Evolutionary conservation across 2,797 vertebrate genomes (phyloP), one percentile per base, ranked within the genome.

Genomic region (Lacerta agilis): DNA sequence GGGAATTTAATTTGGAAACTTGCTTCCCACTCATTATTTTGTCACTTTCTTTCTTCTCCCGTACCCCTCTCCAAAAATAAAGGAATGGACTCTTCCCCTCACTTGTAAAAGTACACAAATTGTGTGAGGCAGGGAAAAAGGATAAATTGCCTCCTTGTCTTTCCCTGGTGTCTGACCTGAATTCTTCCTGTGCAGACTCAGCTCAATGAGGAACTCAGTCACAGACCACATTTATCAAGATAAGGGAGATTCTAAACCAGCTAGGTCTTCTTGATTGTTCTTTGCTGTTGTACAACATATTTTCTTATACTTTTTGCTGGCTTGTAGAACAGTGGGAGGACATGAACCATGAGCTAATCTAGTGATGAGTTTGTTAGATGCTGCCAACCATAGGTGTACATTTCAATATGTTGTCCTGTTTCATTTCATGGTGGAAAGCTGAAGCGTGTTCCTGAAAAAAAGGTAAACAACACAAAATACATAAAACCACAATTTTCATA

Each of bases 371-470:
- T 86, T 23, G 55, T 90, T 92, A 72, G 64, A 88, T 77, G 5
- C 80, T 36, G 71, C 20, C 81, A 41, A 83, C 33, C 5, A 71
- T 78, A 23, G 86, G 55, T 80, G 43, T 86, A 23, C 86, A 88
- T 87, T 61, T 92, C 83, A 82, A 78, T 88, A 86, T 67, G 1
- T 6, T 79, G 13, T 86, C 38, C 86, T 38, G 75, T 49, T 78
- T 78, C 87, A 49, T 76, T 89, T 27, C 79, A 23, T 49, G 27
- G 41, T 61, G 71, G 43, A 79, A 49, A 29, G 10, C 13, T 73
- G 90, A 91, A 89, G 15, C n/a, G 9, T 75, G 7, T 85, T 75
- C 86, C 92, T 36, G 82, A 15, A n/a, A 83, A 66, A 49, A 41
- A 81, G 1, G 1, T 81, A 90, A 72, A 88, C 79, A 73, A 8